Percentiles rank a stretch among this genome's conserved stretches.
Evolutionary conservation across 2,888 invertebrate species (phyloP).

Genomic region (Parapristionchus giblindavisi): DNA sequence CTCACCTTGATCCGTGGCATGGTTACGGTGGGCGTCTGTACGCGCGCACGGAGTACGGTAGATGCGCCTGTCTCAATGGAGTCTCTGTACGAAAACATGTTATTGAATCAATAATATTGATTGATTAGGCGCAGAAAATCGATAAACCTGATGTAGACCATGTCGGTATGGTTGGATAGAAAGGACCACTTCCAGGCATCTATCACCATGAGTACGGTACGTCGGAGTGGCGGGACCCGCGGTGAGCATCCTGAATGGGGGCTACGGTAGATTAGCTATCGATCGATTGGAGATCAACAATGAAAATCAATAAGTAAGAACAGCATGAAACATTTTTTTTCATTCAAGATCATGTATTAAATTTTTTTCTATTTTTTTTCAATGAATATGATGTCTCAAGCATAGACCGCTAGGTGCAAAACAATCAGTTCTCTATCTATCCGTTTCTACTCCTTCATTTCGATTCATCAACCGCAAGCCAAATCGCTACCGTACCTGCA

Average conservation of each 20-base stretch:
- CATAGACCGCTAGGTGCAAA: no score
- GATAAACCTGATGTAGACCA: conserved; percentile 4
- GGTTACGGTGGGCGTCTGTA: conserved; percentile 91
- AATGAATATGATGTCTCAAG: no score
- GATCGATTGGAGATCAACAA: no score
- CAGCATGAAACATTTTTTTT: no score
- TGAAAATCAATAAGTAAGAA: no score
- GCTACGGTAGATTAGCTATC: not conserved
- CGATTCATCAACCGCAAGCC: conserved; percentile 9
- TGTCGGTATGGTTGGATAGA: conserved; percentile 41
- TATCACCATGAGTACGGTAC: conserved; percentile 59
- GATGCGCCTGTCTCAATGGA: not conserved
- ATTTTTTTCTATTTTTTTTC: no score
- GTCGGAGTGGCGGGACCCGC: not conserved
- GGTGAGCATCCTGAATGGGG: not conserved
- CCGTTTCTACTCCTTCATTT: not conserved
- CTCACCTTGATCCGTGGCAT: conserved; percentile 88
- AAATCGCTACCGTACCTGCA: not conserved
- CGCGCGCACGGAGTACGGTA: conserved; percentile 63
- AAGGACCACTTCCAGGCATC: conserved; percentile 61
- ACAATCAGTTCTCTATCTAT: not conserved
- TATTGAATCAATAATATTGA: not conserved
- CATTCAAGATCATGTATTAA: no score
- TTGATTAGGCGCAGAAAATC: not conserved
- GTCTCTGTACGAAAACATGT: not conserved